Percentiles rank a stretch among this genome's conserved stretches.
Evolutionary conservation across 2,888 invertebrate species (phyloP).

Genomic region (Troides aeacus): DNA sequence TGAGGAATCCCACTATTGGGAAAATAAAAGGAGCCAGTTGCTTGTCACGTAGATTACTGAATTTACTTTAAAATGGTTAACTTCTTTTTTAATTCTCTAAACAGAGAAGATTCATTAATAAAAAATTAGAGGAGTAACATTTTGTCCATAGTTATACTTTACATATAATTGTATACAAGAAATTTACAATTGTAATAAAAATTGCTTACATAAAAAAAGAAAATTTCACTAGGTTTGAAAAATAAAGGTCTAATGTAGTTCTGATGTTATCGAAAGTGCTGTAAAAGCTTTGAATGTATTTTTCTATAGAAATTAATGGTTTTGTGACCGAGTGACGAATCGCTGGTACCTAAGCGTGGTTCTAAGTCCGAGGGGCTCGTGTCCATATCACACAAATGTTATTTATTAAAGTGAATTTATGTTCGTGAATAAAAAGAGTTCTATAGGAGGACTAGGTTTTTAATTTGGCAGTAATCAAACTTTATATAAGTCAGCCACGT

Average conservation of each 20-base stretch:
- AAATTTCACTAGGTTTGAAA: slow-evolving; percentile 34
- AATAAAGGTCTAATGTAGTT: slow-evolving; percentile 69
- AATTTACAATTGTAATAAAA: not conserved
- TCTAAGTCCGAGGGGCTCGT: slow-evolving; percentile 6
- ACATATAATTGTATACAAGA: not conserved
- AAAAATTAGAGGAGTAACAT: too few relatives aligned
- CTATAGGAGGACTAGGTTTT: not conserved
- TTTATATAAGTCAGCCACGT: too few relatives aligned
- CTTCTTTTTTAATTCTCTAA: too few relatives aligned
- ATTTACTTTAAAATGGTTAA: too few relatives aligned
- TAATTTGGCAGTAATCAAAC: too few relatives aligned
- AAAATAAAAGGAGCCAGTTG: too few relatives aligned
- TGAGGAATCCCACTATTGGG: too few relatives aligned
- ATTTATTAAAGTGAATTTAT: slow-evolving; percentile 7
- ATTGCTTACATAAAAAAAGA: not conserved
- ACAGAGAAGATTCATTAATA: too few relatives aligned
- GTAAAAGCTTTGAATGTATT: slow-evolving; percentile 63
- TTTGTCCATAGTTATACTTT: not conserved
- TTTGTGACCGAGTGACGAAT: slow-evolving; percentile 71
- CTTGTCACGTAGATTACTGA: too few relatives aligned
- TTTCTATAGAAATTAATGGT: slow-evolving; percentile 79
- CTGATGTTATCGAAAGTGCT: slow-evolving; percentile 76
- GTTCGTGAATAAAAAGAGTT: not conserved
- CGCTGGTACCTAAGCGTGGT: slow-evolving; percentile 34
- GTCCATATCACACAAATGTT: slow-evolving; percentile 13